Base-by-base conservation (phyloP, 2,113 vertebrate species). In the Paracanthobrama guichenoti region DNA sequence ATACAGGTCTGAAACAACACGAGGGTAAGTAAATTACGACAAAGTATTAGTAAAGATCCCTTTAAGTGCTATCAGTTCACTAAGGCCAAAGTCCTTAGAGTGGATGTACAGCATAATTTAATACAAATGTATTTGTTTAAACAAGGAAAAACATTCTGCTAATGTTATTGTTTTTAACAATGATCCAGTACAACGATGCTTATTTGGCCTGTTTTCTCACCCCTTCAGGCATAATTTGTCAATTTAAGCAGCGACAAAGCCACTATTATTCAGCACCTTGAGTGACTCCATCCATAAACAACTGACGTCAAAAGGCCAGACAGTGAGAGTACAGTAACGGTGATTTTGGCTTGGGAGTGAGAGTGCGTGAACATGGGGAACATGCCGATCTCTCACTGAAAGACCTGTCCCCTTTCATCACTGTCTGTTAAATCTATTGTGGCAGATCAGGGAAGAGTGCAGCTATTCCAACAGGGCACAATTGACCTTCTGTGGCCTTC, bases 291-390 rank as follows among this genome's bases (percentile, higher is more conserved):
- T 96, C 89, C 95, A 95, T 92, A 91, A 92, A 96, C 95, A 62
- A 92, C 95, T 86, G 93, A 96, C 93, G 95, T 97, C 92, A 93
- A 94, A 95, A 87, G 92, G 94, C 89, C 42, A 18, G n/a, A n/a
- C 59, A 31, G 35, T 12, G 26, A 80, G 31, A 22, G 24, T 59
- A 50, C 81, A 53, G 79, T 26, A 87, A 26, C 13, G 39, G 16
- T 22, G 48, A 20, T 77, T 66, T 48, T 50, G 69, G 69, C 35
- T 75, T 35, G 66, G 24, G 66, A 57, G 76, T 44, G 53, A 50
- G 11, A 62, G 67, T 62, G 26, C n/a, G n/a, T 50, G 81, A 53
- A 13, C 31, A 60, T 35, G 14, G 9, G 7, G 85, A 91, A 88
- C 89, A 89, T 90, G 82, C 87, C 90, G 91, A 94, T 92, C 89